Conservation (phyloP, 2,797 vertebrate genomes). For the Hippocampus kuda region DNA sequence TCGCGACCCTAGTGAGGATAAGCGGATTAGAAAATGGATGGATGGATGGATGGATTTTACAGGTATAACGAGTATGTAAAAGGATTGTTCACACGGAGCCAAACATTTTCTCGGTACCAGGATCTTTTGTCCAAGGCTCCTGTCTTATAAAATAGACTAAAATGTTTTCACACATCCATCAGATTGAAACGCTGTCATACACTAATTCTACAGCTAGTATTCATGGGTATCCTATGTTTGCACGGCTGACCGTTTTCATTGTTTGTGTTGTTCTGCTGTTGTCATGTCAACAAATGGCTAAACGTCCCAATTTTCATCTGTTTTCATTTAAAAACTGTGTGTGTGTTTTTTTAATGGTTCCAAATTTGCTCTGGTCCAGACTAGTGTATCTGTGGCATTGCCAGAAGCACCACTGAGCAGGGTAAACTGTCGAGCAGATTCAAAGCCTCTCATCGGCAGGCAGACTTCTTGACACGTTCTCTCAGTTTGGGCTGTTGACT, state of each 20-base stretch:
- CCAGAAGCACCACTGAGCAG: neutral
- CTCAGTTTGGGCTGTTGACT: slow-evolving; percentile 42
- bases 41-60: too few relatives aligned
- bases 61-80: neutral
- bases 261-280: neutral
- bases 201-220: too few relatives aligned
- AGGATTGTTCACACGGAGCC: slow-evolving; percentile 29
- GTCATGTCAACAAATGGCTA: too few relatives aligned
- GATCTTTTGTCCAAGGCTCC: neutral
- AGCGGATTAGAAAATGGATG: too few relatives aligned
- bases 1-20: too few relatives aligned
- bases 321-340: neutral
- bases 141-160: too few relatives aligned
- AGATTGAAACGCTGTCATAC: too few relatives aligned
- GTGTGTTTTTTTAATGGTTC: too few relatives aligned
- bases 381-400: neutral
- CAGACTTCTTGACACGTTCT: slow-evolving; percentile 41
- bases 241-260: neutral
- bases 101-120: slow-evolving; percentile 6
- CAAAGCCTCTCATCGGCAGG: slow-evolving; percentile 30
- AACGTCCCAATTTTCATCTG: neutral
- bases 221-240: neutral
- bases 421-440: neutral
- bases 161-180: too few relatives aligned
- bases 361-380: neutral